phyloP scores from a whole-genome alignment of 2,888 invertebrate genomes.

The Scaeva pyrastri region DNA sequence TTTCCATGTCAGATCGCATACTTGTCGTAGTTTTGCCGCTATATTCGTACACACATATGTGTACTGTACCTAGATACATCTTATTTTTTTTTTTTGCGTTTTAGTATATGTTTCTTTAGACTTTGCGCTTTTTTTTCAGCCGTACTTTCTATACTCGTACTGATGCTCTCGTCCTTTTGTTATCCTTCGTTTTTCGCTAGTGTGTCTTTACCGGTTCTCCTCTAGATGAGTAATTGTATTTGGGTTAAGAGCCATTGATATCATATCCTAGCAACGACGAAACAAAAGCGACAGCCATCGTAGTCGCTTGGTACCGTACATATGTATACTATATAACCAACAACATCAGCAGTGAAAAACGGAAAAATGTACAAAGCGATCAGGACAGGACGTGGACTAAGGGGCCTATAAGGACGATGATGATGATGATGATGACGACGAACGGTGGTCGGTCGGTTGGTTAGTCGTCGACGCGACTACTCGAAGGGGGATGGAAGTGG shows the following conservation, averaged over 20 bases:
- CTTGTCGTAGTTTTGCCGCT: constrained; percentile 57
- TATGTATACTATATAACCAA: constrained; percentile 32
- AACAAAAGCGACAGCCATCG: constrained; percentile 70
- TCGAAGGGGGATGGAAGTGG: constrained; percentile 8
- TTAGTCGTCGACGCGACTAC: too few species aligned
- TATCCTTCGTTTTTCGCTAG: constrained; percentile 69
- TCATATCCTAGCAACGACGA: constrained; percentile 74
- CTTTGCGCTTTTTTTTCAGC: constrained; percentile 59
- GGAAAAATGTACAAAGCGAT: constrained; percentile 54
- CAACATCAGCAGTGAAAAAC: constrained; percentile 56
- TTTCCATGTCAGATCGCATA: constrained; percentile 76
- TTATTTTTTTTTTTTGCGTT: constrained; percentile 29
- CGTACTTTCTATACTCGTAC: neutral
- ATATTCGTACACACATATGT: constrained; percentile 25
- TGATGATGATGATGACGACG: neutral
- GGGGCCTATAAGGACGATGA: constrained; percentile 16
- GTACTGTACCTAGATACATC: neutral
- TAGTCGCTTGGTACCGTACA: neutral
- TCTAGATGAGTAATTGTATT: constrained; percentile 78
- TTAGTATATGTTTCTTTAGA: constrained; percentile 31
- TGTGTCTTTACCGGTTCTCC: constrained; percentile 72
- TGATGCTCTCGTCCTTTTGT: constrained; percentile 53
- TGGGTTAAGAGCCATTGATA: constrained; percentile 79
- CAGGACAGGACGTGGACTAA: constrained; percentile 24
- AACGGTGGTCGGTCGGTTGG: neutral